These are phyloP conservation scores for Sarcophaga caerulescens DNA, from an alignment of 2,888 invertebrate genomes.

Conservation along the genomic window DNA sequence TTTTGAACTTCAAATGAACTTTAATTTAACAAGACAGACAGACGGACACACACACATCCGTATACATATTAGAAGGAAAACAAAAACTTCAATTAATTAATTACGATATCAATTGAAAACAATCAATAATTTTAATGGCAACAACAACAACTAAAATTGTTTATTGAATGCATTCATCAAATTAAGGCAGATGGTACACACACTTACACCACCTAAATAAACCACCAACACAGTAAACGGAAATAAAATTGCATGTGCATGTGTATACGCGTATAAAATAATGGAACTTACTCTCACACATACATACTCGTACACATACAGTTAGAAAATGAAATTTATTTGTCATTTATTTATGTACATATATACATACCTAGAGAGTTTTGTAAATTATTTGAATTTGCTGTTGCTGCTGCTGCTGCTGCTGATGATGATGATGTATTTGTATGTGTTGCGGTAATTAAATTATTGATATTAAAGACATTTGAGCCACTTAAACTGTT, in stretches of 20 bases:
- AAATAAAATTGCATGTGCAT: no score
- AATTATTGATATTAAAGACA: conserved; percentile 59
- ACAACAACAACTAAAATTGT: background rate
- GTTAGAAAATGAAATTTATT: no score
- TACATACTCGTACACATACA: background rate
- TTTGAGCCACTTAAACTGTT: conserved; percentile 65
- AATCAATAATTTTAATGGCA: background rate
- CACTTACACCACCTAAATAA: background rate
- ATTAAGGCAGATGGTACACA: background rate
- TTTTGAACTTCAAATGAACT: no score
- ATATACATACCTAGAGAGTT: conserved; percentile 62
- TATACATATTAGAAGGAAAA: background rate
- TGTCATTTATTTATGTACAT: background rate
- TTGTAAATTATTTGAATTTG: conserved; percentile 49
- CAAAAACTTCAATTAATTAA: conserved; percentile 5
- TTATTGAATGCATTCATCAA: background rate
- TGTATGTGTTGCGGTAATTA: conserved; percentile 55
- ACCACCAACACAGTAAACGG: no score
- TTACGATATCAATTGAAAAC: conserved; percentile 1
- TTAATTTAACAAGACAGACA: no score
- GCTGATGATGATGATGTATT: conserved; percentile 50
- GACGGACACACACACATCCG: no score
- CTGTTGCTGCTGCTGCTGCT: background rate
- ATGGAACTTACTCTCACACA: conserved; percentile 14
- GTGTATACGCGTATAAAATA: background rate